phyloP scores from a whole-genome alignment of 2,797 vertebrate genomes.

The Scyliorhinus canicula region DNA sequence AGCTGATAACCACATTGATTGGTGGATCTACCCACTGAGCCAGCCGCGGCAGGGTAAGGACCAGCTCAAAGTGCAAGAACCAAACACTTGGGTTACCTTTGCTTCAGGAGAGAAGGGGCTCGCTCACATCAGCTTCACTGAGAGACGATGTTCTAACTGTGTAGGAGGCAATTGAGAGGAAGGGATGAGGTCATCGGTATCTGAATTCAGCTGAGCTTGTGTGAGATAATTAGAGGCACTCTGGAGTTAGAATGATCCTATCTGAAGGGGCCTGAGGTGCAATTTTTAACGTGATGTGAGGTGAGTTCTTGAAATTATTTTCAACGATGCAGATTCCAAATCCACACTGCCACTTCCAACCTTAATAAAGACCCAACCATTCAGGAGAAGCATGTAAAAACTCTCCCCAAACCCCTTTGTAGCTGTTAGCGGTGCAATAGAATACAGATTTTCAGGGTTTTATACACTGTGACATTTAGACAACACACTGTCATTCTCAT shows the following conservation, averaged over 20 bases:
- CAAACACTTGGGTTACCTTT: background rate
- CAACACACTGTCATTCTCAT: conserved; percentile 60
- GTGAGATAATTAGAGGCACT: conserved; percentile 38
- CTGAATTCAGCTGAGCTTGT: conserved; percentile 27
- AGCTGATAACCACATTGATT: background rate
- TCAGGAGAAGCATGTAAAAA: background rate
- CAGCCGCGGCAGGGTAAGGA: background rate
- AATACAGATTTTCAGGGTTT: conserved; percentile 45
- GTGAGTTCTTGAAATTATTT: conserved; percentile 37
- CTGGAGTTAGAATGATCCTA: conserved; percentile 26
- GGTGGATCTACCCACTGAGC: background rate
- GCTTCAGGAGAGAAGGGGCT: background rate
- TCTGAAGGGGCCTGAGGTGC: conserved; percentile 33
- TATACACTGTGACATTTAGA: conserved; percentile 63
- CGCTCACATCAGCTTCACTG: background rate
- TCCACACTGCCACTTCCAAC: background rate
- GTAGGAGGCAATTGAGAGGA: conserved; percentile 12
- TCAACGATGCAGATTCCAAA: background rate
- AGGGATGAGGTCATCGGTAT: background rate
- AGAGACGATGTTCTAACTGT: background rate
- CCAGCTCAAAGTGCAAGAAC: background rate
- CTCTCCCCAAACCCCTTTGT: background rate
- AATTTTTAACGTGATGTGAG: conserved; percentile 32
- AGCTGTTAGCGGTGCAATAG: background rate
- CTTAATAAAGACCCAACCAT: background rate